Evolutionary conservation across 2,113 vertebrate species (phyloP).

Genomic region (Antechinus flavipes): DNA sequence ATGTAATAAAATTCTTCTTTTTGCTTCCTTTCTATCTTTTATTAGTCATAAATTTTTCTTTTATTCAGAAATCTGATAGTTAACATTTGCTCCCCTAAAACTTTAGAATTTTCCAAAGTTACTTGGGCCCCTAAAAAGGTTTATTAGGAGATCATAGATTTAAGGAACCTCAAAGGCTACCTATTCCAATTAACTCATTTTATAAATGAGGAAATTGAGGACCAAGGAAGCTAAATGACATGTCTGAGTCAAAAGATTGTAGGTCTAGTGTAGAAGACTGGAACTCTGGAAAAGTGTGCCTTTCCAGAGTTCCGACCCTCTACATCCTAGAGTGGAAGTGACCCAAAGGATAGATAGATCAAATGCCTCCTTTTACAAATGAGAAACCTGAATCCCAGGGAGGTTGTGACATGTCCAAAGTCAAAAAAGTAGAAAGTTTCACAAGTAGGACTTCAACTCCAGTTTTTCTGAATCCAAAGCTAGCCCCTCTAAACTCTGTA

Average conservation of each 20-base stretch:
- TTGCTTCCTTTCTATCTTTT: background rate
- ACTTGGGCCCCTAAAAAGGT: background rate
- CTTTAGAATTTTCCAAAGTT: background rate
- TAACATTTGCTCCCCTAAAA: background rate
- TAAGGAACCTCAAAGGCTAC: background rate
- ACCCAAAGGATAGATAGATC: background rate
- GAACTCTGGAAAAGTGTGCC: too few relatives aligned
- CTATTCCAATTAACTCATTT: background rate
- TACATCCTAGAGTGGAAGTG: background rate
- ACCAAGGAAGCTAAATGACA: background rate
- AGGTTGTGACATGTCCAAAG: background rate
- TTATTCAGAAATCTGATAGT: background rate
- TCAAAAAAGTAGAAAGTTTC: background rate
- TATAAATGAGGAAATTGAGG: background rate
- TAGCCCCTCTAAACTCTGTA: too few relatives aligned
- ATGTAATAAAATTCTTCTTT: too few relatives aligned
- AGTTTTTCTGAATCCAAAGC: too few relatives aligned
- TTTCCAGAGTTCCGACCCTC: too few relatives aligned
- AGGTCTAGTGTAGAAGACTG: background rate
- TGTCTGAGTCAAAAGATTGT: background rate
- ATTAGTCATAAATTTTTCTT: background rate
- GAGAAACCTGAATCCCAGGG: background rate
- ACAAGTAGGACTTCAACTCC: background rate
- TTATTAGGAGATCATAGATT: background rate
- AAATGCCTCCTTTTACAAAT: background rate